Evolutionary conservation across 1,140 invertebrate genomes (phyloP), one percentile per base, ranked within the genome.

Genomic region (Solenopsis invicta): DNA sequence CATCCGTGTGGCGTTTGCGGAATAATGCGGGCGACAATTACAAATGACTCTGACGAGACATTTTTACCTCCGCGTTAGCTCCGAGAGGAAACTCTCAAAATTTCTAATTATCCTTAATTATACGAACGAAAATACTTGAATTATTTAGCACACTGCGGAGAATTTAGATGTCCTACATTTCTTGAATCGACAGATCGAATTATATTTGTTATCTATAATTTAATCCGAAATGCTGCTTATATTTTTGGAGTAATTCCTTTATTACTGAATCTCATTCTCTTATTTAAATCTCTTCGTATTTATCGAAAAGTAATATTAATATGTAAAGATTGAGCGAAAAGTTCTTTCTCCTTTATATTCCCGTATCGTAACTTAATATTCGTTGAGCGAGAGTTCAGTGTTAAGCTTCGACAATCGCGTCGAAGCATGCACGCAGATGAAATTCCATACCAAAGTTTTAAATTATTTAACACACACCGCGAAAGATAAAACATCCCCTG

Each of bases 21-120:
- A 84, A 84, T 84, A 84, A 84, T 84, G 54, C 54, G 80, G 69
- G 18, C 69, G 80, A 84, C 80, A 84, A 84, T 75, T 84, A 75
- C 69, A 74, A 84, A 84, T 84, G 80, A 74, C 41, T 61, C 4
- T 24, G 48, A 67, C n/a, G 34, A 54, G 77, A 80, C 41, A 37
- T 37, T 74, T 84, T 62, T 84, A 82, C 13, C 41, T 74, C 16
- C 16, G 80, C 13, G 37, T 48, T 24, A 78, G 52, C 34, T 52
- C 10, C 48, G 21, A 37, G n/a, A 21, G 37, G 12, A 81, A 56
- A 56, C 66, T 21, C 37, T 16, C 41, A 74, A 61, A 29, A 74
- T 74, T 45, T 82, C 21, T 82, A 59, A 29, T 71, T 24, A 45
- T 16, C 34, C 16, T 8, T 37, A 52, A 24, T n/a, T 67, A 10